These are phyloP conservation scores for Habropoda laboriosa DNA, from an alignment of 1,140 invertebrate species.

Conservation along the genomic window DNA sequence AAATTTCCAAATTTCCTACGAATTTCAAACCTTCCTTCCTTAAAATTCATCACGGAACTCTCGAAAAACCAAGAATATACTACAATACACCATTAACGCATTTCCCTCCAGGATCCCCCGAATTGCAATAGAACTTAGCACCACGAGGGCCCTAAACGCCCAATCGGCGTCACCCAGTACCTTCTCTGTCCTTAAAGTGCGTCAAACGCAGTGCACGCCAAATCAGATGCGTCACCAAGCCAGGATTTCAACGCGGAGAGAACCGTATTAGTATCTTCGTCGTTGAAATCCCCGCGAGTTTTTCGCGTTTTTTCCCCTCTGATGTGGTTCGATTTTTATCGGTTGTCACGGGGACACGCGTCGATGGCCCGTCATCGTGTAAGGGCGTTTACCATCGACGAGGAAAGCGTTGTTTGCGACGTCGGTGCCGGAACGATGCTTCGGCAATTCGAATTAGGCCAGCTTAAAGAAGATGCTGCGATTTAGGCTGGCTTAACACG, in stretches of 20 bases:
- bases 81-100: no score
- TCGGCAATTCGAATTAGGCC: constrained; percentile 64
- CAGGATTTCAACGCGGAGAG: not conserved
- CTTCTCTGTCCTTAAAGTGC: not conserved
- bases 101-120: no score
- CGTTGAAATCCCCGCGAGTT: not conserved
- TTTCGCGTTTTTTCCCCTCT: no score
- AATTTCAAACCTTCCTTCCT: no score
- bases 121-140: not conserved
- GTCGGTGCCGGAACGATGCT: constrained; percentile 16
- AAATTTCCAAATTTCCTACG: no score
- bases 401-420: constrained; percentile 56
- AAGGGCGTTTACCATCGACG: constrained; percentile 46
- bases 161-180: not conserved
- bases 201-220: constrained; percentile 7
- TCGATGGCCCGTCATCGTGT: constrained; percentile 33
- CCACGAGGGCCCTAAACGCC: not conserved
- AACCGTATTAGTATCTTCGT: constrained; percentile 2
- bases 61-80: no score
- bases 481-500: not conserved
- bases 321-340: not conserved
- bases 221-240: not conserved
- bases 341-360: constrained; percentile 27
- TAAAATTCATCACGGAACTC: no score
- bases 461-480: constrained; percentile 62